Evolutionary conservation across 2,797 vertebrate genomes (phyloP).

Genomic region (Intellagama lesueurii): DNA sequence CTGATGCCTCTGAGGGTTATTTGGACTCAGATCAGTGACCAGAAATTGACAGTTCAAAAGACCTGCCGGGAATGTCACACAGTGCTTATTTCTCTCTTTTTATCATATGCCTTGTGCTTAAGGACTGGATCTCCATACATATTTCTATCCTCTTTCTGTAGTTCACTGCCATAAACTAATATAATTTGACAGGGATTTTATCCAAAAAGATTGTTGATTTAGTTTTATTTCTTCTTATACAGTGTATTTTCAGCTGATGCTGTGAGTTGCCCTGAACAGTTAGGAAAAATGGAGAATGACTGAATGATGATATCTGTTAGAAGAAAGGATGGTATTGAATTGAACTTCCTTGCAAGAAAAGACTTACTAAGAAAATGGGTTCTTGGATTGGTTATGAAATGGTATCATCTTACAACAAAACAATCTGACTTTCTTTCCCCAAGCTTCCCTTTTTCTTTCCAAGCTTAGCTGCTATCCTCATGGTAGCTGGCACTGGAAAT

Average conservation of each 20-base stretch:
- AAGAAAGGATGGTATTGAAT: neutral
- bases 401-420: neutral
- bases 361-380: neutral
- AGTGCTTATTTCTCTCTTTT: neutral
- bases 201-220: neutral
- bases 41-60: conserved; percentile 19
- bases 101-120: neutral
- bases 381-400: neutral
- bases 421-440: too few species aligned
- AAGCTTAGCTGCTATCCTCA: too few species aligned
- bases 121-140: neutral
- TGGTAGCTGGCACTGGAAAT: too few species aligned
- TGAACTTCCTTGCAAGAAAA: neutral
- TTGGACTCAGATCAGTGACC: neutral
- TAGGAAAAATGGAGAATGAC: neutral
- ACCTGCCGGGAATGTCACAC: neutral
- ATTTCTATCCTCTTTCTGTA: neutral
- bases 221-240: neutral
- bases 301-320: neutral
- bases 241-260: neutral
- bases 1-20: neutral
- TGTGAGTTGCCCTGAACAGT: neutral
- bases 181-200: neutral
- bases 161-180: neutral
- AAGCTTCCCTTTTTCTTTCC: too few species aligned